A percentile compares a stretch with the other conserved stretches of the same genome.
Conservation (phyloP, 1,140 invertebrate genomes). For the Caenorhabditis latens region DNA sequence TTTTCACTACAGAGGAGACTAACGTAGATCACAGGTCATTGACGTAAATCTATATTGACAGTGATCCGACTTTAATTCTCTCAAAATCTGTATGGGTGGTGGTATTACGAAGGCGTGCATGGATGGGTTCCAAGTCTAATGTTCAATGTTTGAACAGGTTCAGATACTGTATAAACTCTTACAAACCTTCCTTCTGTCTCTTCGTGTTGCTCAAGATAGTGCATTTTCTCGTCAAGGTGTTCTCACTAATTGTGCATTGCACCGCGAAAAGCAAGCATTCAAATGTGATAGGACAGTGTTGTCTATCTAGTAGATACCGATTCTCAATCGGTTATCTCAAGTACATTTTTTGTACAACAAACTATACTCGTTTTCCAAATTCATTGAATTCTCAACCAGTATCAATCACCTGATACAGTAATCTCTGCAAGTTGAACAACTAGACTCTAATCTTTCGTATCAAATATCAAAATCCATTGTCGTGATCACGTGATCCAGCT, state of each 20-base stretch:
- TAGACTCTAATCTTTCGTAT: constrained; percentile 23
- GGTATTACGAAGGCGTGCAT: background rate
- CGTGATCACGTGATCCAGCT: constrained; percentile 16
- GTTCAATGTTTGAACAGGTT: too few relatives aligned
- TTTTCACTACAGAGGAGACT: background rate
- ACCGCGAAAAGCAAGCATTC: too few relatives aligned
- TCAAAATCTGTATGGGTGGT: background rate
- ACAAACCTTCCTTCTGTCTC: too few relatives aligned
- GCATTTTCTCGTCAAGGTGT: too few relatives aligned
- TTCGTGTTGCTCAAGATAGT: too few relatives aligned
- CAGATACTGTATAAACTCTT: too few relatives aligned
- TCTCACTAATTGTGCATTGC: too few relatives aligned
- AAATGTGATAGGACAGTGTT: too few relatives aligned
- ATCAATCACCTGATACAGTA: constrained; percentile 9
- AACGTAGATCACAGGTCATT: constrained; percentile 1
- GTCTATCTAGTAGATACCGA: too few relatives aligned
- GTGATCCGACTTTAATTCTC: constrained; percentile 6
- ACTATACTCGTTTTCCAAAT: background rate
- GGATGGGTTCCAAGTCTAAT: too few relatives aligned
- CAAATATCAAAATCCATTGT: constrained; percentile 21
- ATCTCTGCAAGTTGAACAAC: constrained; percentile 32
- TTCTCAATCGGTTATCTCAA: too few relatives aligned
- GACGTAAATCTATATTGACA: constrained; percentile 24
- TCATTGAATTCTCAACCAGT: background rate
- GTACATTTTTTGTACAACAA: too few relatives aligned